Base-by-base conservation (phyloP, 2,888 invertebrate species). In the Psylliodes chrysocephalus region DNA sequence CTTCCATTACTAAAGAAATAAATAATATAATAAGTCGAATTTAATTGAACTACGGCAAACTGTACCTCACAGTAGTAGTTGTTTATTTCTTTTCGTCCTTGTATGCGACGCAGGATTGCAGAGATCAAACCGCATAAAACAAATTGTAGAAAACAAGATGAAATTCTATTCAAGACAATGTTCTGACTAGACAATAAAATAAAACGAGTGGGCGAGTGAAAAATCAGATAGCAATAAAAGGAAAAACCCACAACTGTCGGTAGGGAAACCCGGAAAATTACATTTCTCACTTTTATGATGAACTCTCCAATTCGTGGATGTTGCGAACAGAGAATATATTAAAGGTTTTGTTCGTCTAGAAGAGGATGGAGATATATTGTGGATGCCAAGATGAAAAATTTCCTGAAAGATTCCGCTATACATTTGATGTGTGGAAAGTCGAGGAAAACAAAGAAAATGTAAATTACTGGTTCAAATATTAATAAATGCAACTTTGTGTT, bases 191-290 rank as follows among this genome's bases (percentile, higher is more conserved):
- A 28, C 47, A 28, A 28, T 28, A 28, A 22, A 49, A 49, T 49
- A 28, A 49, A 49, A 49, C 28, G 28, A 49, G 12, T 49, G 28
- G 49, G 49, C 49, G 49, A 49, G 49, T 49, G 49, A 49, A 49
- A 49, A 49, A 49, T 49, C 49, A 19, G 49, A 30, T 28, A 19
- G 15, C 30, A 30, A 49, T 30, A 30, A 49, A 49, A 49, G 17
- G 28, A 17, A 30, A 15, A 49, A 30, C 10, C 28, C 15, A 30
- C 28, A 49, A 49, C 30, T 30, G 49, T 49, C 49, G 15, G 28
- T 25, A 28, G 19, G 28, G 28, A 49, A 25, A 30, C 25, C 28
- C 28, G 49, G 15, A 12, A 49, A 49, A 49, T 49, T 49, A 28
- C 49, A 28, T 49, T 49, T 49, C 46, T 46, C 46, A 44, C 44